Evolutionary conservation across 2,888 invertebrate genomes (phyloP), one percentile per base, ranked within the genome.

Genomic region (Octodonta nipae): DNA sequence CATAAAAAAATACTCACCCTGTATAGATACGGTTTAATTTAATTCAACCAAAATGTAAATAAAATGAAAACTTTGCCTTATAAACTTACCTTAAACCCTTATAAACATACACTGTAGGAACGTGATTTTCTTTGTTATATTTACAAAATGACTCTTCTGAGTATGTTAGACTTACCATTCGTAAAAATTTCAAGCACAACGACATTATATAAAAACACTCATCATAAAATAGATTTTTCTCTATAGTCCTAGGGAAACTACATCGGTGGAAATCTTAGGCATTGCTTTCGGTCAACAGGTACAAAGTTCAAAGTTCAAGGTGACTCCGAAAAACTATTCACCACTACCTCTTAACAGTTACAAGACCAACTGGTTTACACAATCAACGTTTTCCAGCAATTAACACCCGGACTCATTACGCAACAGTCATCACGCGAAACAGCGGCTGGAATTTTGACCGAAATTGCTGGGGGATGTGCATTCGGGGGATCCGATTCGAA

Each of bases 171-270:
- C 61, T 60, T 51, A 63, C 61, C 61, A 62, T 63, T 50, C 60
- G 60, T 43, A 56, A 51, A 41, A 59, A 51, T 49, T 56, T 60
- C 43, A 62, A 58, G 42, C 63, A 63, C 42, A 49, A 50, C 44
- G 51, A 53, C 57, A 57, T 57, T 42, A 46, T 51, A 40, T 27
- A 33, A 34, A 34, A 32, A 35, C 26, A 31, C 25, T 26, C 38
- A 42, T 42, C 26, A 29, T 35, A 33, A 34, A 11, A n/a, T 15
- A 14, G n/a, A n/a, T 16, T n/a, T 12, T 3, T 13, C 13, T 13
- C 13, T 27, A 13, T 5, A 3, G 5, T 12, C 12, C 14, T 14
- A 13, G 8, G 25, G 11, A 24, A 32, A 17, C 25, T 26, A 26
- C 26, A 26, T 12, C 13, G 8, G 4, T 13, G 7, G 5, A 6